Evolutionary conservation across 1,140 invertebrate genomes (phyloP).

Genomic region (Drosophila littoralis): DNA sequence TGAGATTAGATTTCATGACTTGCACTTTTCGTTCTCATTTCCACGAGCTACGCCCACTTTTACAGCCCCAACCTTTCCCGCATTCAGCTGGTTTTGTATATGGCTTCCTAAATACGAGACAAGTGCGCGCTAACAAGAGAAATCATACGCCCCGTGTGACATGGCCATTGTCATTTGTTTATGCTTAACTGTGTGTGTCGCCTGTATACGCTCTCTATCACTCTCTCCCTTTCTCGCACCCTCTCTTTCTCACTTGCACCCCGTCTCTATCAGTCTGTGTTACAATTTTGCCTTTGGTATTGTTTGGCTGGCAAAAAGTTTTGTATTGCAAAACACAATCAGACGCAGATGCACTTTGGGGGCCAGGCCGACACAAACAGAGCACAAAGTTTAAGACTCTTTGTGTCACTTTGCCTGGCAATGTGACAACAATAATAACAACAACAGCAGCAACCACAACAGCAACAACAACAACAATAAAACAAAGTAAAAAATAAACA

Average conservation of each 20-base stretch:
- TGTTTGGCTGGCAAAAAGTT: conserved; percentile 63
- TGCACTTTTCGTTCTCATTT: conserved; percentile 26
- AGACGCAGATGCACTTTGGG: conserved; percentile 69
- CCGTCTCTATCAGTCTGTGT: conserved; percentile 12
- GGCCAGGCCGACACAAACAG: conserved; percentile 40
- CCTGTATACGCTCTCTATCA: not conserved
- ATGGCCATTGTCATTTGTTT: conserved; percentile 57
- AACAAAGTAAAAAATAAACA: conserved; percentile 3
- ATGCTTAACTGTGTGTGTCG: conserved; percentile 49
- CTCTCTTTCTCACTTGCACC: not conserved
- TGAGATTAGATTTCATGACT: conserved; percentile 46
- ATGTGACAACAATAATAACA: conserved; percentile 18
- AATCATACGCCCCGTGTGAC: conserved; percentile 78
- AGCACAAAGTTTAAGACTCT: conserved; percentile 51
- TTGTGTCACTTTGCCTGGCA: conserved; percentile 46
- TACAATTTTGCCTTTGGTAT: conserved; percentile 46
- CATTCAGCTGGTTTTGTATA: conserved; percentile 49
- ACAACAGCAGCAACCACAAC: not conserved
- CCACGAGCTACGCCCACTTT: not conserved
- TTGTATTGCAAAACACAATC: conserved; percentile 76
- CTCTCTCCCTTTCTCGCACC: not conserved
- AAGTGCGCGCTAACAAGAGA: conserved; percentile 62
- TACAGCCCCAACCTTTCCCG: not conserved
- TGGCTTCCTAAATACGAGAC: conserved; percentile 70
- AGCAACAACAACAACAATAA: conserved; percentile 1